Evolutionary conservation across 2,888 invertebrate genomes (phyloP).

Genomic region (Leptarthrus brevirostris): DNA sequence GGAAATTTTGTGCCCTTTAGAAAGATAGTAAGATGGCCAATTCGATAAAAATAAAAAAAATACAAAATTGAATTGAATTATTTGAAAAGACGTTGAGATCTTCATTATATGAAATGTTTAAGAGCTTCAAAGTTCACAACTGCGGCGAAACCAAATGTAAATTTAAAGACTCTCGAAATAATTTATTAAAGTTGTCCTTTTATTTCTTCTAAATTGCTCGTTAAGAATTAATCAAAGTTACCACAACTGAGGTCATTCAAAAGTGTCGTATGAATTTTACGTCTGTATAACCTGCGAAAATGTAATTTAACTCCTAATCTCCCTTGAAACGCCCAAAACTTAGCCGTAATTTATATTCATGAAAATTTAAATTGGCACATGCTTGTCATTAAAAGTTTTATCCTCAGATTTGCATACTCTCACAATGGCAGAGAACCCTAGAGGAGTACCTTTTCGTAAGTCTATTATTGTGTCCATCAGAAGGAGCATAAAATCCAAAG

Average conservation of each 20-base stretch:
- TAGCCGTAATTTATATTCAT: constrained; percentile 54
- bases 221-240: too few relatives aligned
- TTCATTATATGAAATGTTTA: too few relatives aligned
- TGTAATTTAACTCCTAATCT: constrained; percentile 46
- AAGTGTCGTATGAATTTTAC: constrained; percentile 20
- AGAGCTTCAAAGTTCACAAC: too few relatives aligned
- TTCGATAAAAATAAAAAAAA: too few relatives aligned
- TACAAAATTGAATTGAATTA: too few relatives aligned
- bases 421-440: constrained; percentile 1
- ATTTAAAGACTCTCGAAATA: too few relatives aligned
- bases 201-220: too few relatives aligned
- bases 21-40: too few relatives aligned
- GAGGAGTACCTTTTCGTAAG: constrained; percentile 34
- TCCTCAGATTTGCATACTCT: constrained; percentile 54
- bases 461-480: constrained; percentile 46
- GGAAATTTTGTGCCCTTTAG: too few relatives aligned
- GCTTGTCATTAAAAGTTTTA: constrained; percentile 55
- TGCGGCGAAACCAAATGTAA: too few relatives aligned
- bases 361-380: constrained; percentile 56
- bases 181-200: too few relatives aligned
- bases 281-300: constrained; percentile 29
- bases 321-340: constrained; percentile 35
- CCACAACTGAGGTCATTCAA: background rate
- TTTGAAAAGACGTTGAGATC: too few relatives aligned
- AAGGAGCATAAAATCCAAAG: constrained; percentile 33